These are phyloP conservation scores for Carlito syrichta DNA, from an alignment of 2,113 vertebrate genomes.

Conservation along the genomic window DNA sequence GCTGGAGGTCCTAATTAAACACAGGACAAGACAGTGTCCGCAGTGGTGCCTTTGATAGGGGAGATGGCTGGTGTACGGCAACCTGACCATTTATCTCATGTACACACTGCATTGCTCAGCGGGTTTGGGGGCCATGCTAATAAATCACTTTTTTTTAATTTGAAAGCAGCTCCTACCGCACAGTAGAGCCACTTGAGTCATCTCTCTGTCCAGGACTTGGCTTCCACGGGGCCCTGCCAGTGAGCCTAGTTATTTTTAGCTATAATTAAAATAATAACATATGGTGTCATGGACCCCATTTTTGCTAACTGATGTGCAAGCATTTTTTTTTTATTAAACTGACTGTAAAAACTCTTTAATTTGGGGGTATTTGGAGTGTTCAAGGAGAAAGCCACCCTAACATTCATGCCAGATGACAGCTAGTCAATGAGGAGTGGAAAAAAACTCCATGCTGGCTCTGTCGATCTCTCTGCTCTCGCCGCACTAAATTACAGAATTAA, in stretches of 20 bases:
- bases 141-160: slow-evolving; percentile 39
- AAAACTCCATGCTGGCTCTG: slow-evolving; percentile 49
- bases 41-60: not conserved
- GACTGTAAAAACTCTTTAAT: slow-evolving; percentile 75
- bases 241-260: slow-evolving; percentile 64
- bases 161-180: not conserved
- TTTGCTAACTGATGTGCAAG: slow-evolving; percentile 71
- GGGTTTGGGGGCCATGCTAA: not conserved
- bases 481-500: slow-evolving; percentile 86
- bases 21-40: not conserved
- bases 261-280: slow-evolving; percentile 69
- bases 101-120: not conserved
- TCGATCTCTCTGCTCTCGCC: slow-evolving; percentile 67
- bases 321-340: slow-evolving; percentile 50
- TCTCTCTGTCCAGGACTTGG: not conserved
- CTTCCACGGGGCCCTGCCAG: not conserved
- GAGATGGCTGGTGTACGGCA: not conserved
- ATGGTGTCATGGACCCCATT: slow-evolving; percentile 49
- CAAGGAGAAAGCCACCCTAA: slow-evolving; percentile 74
- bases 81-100: not conserved
- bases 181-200: not conserved
- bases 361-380: slow-evolving; percentile 73
- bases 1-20: not conserved
- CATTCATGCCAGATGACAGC: slow-evolving; percentile 77
- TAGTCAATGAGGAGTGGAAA: slow-evolving; percentile 78